Conservation (phyloP, 2,888 invertebrate species). For the Dinocampus coccinellae region DNA sequence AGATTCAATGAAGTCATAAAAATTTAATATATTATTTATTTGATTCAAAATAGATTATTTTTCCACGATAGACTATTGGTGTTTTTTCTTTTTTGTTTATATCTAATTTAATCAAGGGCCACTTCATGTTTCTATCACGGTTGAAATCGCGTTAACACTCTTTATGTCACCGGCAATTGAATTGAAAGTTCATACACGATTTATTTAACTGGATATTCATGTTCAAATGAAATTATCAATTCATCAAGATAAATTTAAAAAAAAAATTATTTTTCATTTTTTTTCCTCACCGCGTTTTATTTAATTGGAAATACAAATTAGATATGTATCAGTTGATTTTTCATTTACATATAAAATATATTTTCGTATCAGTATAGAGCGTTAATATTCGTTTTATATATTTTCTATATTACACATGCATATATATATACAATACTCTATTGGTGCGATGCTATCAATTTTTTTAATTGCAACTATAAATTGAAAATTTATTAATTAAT, state of each 20-base stretch:
- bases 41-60: too few relatives aligned
- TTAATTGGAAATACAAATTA: too few relatives aligned
- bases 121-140: slow-evolving; percentile 4
- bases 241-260: not conserved
- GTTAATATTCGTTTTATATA: not conserved
- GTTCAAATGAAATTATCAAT: not conserved
- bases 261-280: not conserved
- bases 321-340: too few relatives aligned
- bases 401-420: too few relatives aligned
- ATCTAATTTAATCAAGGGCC: slow-evolving; percentile 1
- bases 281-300: too few relatives aligned
- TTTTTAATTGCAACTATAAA: not conserved
- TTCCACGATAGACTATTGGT: too few relatives aligned
- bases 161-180: slow-evolving; percentile 16
- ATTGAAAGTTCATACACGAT: not conserved
- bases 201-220: not conserved
- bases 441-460: not conserved
- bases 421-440: too few relatives aligned
- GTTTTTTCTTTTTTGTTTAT: not conserved
- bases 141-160: slow-evolving; percentile 20
- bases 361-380: not conserved
- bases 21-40: not conserved
- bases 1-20: too few relatives aligned
- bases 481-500: not conserved
- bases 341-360: not conserved